Base-by-base conservation (phyloP, 2,113 vertebrate genomes). In the Myiagra hebetior region DNA sequence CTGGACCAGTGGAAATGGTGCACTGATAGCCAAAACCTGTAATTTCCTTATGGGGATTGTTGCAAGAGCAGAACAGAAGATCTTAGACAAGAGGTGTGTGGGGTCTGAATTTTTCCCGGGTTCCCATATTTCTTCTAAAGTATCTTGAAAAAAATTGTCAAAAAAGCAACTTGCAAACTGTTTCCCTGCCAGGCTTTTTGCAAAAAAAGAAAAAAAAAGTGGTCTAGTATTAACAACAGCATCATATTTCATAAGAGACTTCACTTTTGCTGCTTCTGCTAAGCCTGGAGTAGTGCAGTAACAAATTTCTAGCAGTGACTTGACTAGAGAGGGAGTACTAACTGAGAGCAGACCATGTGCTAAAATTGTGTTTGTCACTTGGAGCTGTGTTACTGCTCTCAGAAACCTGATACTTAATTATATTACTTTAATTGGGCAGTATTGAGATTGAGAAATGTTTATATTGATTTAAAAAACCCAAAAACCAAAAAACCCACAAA, bases 351-450 rank as follows among this genome's bases (percentile, higher is more conserved):
- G 65, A 55, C 9, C 14, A 13, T 20, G 22, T 64, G 37, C 77
- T 80, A 44, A 84, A 92, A 89, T 89, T 65, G 21, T 78, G 22
- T 39, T 68, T 87, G 37, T 93, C 65, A 39, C 23, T 63, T 50
- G 56, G 9, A 50, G 41, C 26, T 53, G 39, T 72, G 23, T 33
- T 70, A 26, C 30, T 95, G 28, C 13, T 35, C 15, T 76, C 39
- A 85, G 39, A 78, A 69, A 31, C 39, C 46, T 69, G 67, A 33
- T 49, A 20, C 11, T 84, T 73, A 70, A 31, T 70, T 73, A 28
- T 15, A 26, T 80, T 49, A 42, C 56, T 89, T 62, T 84, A 70
- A 59, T 15, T 42, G 39, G 47, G 10, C 6, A 42, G 5, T 41
- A 50, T 1, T 65, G 60, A 62, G 55, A 72, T 62, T 60, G 41